Evolutionary conservation across 2,888 invertebrate genomes (phyloP).

Genomic region (Blera fallax): DNA sequence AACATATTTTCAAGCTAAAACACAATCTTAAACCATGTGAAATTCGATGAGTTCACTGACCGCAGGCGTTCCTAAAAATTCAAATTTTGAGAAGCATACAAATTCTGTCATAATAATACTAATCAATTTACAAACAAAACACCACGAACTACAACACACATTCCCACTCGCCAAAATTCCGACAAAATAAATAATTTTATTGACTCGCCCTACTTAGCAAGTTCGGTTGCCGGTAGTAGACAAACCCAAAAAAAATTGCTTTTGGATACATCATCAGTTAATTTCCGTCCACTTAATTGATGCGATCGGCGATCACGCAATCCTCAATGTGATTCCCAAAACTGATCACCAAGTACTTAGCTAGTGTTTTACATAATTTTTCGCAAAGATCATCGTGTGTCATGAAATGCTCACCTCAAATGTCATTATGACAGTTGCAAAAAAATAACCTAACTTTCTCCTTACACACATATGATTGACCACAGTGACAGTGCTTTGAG

Average conservation of each 20-base stretch:
- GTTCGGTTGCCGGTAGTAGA: neutral
- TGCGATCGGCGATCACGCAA: neutral
- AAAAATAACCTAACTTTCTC: slow-evolving; percentile 21
- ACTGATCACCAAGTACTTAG: neutral
- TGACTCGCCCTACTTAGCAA: slow-evolving; percentile 22
- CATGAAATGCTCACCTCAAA: neutral
- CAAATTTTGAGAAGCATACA: neutral
- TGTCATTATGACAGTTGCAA: slow-evolving; percentile 11
- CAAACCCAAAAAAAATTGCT: neutral
- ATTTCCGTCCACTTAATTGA: neutral
- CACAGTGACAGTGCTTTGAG: neutral
- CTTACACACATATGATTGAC: neutral
- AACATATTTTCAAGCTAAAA: neutral
- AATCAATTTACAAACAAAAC: slow-evolving; percentile 15
- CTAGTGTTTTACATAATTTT: slow-evolving; percentile 19
- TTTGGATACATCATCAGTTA: neutral
- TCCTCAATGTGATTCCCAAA: neutral
- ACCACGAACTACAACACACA: neutral
- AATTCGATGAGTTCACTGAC: neutral
- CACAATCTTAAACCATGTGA: neutral
- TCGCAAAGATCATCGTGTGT: neutral
- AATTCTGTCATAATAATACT: slow-evolving; percentile 25
- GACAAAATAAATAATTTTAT: slow-evolving; percentile 23
- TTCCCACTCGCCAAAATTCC: neutral
- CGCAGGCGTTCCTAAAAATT: neutral